Evolutionary conservation across 2,888 invertebrate species (phyloP).

Genomic region (Eupithecia inturbata): DNA sequence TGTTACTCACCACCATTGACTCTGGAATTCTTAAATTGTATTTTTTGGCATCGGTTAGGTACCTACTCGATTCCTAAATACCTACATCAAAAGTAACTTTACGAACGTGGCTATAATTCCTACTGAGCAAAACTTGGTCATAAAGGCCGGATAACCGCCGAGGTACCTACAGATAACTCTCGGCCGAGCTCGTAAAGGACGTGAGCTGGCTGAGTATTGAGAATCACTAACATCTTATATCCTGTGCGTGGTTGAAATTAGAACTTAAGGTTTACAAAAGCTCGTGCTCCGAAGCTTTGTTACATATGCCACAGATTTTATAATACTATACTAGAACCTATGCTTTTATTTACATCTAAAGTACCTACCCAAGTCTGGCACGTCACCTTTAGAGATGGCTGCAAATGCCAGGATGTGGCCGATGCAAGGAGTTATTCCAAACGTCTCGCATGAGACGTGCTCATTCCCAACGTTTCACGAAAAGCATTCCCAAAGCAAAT

Average conservation of each 20-base stretch:
- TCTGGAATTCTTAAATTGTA: not conserved
- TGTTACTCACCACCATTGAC: not conserved
- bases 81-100: not conserved
- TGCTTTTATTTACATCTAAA: too few species aligned
- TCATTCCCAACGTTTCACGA: too few species aligned
- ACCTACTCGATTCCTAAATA: not conserved
- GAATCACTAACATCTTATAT: not conserved
- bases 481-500: not conserved
- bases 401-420: not conserved
- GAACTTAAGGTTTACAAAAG: not conserved
- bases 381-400: not conserved
- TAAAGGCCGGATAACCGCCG: conserved; percentile 20
- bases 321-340: too few species aligned
- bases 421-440: not conserved
- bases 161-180: conserved; percentile 20
- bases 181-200: conserved; percentile 24
- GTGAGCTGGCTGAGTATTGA: conserved; percentile 17
- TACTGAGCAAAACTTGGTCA: conserved; percentile 15
- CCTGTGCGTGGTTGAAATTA: conserved; percentile 3
- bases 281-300: not conserved
- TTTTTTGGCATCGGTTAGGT: not conserved
- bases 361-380: too few species aligned
- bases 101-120: conserved; percentile 2
- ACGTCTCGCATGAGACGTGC: too few species aligned
- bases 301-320: too few species aligned